Percentiles rank a stretch among this genome's conserved stretches.
Evolutionary conservation across 1,140 invertebrate genomes (phyloP).

Genomic region (Drosophila seguyi): DNA sequence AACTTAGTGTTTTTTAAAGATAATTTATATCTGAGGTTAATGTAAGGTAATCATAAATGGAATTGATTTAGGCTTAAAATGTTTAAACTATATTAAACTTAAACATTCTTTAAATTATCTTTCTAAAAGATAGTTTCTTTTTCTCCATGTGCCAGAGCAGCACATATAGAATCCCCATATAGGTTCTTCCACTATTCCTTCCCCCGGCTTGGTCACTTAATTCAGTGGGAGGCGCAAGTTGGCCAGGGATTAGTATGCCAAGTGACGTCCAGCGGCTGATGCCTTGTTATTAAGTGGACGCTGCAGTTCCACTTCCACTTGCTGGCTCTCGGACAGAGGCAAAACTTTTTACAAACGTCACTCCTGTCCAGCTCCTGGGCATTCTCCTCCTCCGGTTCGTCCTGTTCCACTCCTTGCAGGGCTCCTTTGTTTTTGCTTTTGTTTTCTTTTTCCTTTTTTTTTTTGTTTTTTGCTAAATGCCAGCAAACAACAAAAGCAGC

Average conservation of each 20-base stretch:
- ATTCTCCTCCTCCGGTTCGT: conserved; percentile 8
- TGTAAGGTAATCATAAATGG: too few species aligned
- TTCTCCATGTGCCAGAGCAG: background rate
- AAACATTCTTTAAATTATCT: background rate
- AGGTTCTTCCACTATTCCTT: background rate
- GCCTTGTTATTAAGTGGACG: conserved; percentile 72
- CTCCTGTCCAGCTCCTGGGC: conserved; percentile 26
- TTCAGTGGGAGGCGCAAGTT: conserved; percentile 33
- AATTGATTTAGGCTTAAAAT: fast-evolving
- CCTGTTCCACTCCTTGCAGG: conserved; percentile 3
- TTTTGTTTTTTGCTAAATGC: conserved; percentile 75
- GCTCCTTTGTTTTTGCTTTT: conserved; percentile 37
- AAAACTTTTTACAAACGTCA: conserved; percentile 75
- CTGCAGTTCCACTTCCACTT: conserved; percentile 39
- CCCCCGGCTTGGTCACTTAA: conserved; percentile 46
- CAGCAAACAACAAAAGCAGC: conserved; percentile 82
- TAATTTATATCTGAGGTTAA: background rate
- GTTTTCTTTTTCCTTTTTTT: conserved; percentile 35
- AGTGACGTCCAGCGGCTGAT: conserved; percentile 61
- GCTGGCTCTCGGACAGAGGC: conserved; percentile 45
- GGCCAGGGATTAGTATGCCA: conserved; percentile 73
- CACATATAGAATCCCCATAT: conserved; percentile 11
- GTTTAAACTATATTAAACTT: background rate
- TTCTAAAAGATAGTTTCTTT: background rate
- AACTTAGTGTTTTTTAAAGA: background rate